phyloP scores from a whole-genome alignment of 2,113 vertebrate genomes.

The Lathamus discolor region DNA sequence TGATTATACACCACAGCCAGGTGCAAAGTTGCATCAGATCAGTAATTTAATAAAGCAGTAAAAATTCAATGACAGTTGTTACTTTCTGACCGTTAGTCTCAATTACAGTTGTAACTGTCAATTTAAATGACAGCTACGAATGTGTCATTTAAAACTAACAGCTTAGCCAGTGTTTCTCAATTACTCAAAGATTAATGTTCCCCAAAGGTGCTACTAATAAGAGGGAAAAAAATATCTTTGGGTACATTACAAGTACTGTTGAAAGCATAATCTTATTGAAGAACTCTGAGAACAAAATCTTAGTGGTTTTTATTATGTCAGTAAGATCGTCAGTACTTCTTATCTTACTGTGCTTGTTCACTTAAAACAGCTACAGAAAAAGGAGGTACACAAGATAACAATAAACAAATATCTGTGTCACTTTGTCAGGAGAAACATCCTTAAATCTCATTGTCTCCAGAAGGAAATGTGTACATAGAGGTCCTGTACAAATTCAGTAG shows the following conservation, averaged over 20 bases:
- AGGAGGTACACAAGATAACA: not conserved
- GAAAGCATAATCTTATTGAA: slow-evolving; percentile 39
- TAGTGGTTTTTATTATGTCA: not conserved
- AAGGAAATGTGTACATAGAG: not conserved
- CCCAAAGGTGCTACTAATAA: slow-evolving; percentile 40
- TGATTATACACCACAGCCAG: not conserved
- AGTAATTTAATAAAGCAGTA: slow-evolving; percentile 59
- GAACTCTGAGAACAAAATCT: not conserved
- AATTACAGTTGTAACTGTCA: slow-evolving; percentile 59
- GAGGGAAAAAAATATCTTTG: not conserved
- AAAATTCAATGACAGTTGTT: slow-evolving; percentile 41
- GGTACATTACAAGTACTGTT: not conserved
- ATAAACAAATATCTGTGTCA: not conserved
- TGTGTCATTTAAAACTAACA: slow-evolving; percentile 69
- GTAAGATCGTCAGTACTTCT: not conserved
- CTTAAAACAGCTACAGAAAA: not conserved
- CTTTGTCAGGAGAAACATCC: not conserved
- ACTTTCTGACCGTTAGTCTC: slow-evolving; percentile 51
- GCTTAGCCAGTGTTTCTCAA: slow-evolving; percentile 59
- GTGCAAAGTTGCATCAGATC: slow-evolving; percentile 18
- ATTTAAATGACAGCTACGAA: slow-evolving; percentile 70
- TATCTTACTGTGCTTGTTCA: not conserved
- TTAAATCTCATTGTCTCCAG: not conserved
- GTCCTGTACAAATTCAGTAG: not conserved
- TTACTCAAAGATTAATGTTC: slow-evolving; percentile 67